phyloP scores from a whole-genome alignment of 2,113 vertebrate genomes.

The Erpornis zantholeuca region DNA sequence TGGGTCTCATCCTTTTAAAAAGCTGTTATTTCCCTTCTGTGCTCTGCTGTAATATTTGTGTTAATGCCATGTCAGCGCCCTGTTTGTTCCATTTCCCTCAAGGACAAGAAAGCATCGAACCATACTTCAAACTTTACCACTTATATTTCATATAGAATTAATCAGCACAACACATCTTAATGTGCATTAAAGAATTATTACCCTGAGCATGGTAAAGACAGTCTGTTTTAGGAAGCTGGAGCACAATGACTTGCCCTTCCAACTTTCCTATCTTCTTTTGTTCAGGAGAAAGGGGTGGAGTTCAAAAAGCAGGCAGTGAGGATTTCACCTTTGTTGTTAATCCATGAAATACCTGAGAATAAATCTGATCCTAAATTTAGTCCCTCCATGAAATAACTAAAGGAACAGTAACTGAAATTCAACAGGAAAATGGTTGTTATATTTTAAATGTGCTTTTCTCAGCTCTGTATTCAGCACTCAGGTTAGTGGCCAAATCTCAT shows the following conservation, averaged over 20 bases:
- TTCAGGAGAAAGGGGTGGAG: neutral
- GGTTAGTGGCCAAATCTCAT: neutral
- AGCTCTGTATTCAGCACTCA: neutral
- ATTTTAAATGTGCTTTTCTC: neutral
- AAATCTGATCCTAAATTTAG: slow-evolving; percentile 40
- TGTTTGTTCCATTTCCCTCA: neutral
- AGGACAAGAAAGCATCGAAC: neutral
- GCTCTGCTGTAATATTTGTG: neutral
- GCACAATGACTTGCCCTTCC: neutral
- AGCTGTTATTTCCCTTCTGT: neutral
- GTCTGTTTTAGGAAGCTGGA: neutral
- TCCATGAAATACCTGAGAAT: slow-evolving; percentile 33
- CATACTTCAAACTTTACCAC: slow-evolving; percentile 9
- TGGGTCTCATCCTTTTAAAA: neutral
- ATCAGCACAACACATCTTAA: neutral
- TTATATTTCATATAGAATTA: neutral
- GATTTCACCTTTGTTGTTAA: slow-evolving; percentile 21
- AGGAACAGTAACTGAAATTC: neutral
- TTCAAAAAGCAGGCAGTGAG: neutral
- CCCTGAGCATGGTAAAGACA: neutral
- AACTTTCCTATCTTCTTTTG: neutral
- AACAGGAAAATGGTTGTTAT: neutral
- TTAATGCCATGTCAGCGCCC: neutral
- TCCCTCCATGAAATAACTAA: neutral
- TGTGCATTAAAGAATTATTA: neutral